phyloP scores from a whole-genome alignment of 2,888 invertebrate species.

The Oxyteleia sp. region DNA sequence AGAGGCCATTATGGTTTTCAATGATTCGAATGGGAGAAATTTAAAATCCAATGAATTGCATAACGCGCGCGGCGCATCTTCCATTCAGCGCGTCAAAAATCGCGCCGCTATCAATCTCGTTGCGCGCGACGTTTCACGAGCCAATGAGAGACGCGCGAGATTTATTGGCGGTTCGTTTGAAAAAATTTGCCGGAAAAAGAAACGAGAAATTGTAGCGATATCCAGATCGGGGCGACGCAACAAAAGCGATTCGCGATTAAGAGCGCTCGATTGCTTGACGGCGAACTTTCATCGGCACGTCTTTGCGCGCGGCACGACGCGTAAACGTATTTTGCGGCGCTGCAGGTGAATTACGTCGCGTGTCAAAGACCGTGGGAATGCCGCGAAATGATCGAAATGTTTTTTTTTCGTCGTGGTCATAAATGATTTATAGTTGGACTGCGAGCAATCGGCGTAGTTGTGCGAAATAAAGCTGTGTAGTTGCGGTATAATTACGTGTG shows the following conservation, averaged over 20 bases:
- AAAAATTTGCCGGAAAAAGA: neutral
- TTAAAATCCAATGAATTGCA: slow-evolving; percentile 16
- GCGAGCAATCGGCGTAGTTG: no score
- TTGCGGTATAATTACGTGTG: no score
- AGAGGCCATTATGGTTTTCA: slow-evolving; percentile 14
- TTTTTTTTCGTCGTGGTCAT: neutral
- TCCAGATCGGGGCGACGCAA: slow-evolving; percentile 2
- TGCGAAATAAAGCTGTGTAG: no score
- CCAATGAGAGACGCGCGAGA: neutral
- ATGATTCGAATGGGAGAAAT: slow-evolving; percentile 27
- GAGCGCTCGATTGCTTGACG: slow-evolving; percentile 20
- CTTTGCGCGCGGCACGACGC: slow-evolving; percentile 25
- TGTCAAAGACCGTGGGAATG: slow-evolving; percentile 64
- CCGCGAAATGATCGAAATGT: slow-evolving; percentile 13
- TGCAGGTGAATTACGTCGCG: slow-evolving; percentile 50
- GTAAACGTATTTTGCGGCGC: slow-evolving; percentile 21
- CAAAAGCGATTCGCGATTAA: slow-evolving; percentile 21
- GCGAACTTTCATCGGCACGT: slow-evolving; percentile 41
- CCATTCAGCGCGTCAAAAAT: slow-evolving; percentile 11
- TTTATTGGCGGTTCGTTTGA: neutral
- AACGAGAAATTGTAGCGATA: slow-evolving; percentile 3
- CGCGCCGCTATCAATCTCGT: slow-evolving; percentile 3
- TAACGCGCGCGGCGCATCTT: slow-evolving; percentile 12
- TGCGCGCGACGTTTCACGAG: slow-evolving; percentile 12
- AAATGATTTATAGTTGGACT: slow-evolving; percentile 4